phyloP scores from a whole-genome alignment of 1,140 invertebrate genomes.

The Drosophila carrolli region DNA sequence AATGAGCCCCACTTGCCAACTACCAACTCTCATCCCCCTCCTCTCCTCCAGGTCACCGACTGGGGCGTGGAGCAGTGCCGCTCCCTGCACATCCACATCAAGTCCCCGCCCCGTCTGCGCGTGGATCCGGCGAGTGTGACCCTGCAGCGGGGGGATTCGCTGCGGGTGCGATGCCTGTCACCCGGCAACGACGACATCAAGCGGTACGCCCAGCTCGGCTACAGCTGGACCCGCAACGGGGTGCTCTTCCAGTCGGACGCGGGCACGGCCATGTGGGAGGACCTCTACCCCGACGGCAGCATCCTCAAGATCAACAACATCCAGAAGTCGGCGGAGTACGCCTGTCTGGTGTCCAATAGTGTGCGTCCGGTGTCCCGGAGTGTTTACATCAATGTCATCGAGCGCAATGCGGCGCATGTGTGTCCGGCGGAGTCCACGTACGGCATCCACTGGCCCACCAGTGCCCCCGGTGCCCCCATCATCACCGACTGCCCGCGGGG shows the following conservation, averaged over 20 bases:
- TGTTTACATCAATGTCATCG: conserved; percentile 88
- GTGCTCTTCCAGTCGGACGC: conserved; percentile 89
- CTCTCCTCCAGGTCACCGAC: conserved; percentile 86
- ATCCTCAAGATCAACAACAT: conserved; percentile 91
- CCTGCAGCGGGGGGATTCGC: conserved; percentile 86
- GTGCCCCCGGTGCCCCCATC: conserved; percentile 87
- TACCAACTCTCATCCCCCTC: not conserved
- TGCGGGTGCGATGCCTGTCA: conserved; percentile 88
- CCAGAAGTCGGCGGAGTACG: conserved; percentile 88
- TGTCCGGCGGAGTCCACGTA: conserved; percentile 85
- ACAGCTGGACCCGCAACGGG: conserved; percentile 92
- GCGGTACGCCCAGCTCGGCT: conserved; percentile 87
- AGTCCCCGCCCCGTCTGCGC: conserved; percentile 88
- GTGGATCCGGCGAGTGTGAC: conserved; percentile 90
- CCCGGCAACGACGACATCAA: conserved; percentile 86
- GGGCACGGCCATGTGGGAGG: conserved; percentile 91
- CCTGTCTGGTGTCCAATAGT: conserved; percentile 86
- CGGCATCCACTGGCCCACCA: conserved; percentile 87
- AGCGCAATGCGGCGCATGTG: conserved; percentile 86
- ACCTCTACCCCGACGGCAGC: conserved; percentile 91
- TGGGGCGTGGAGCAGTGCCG: conserved; percentile 90
- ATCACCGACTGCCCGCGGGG: conserved; percentile 87
- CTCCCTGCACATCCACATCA: conserved; percentile 88
- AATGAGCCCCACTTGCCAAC: conserved; percentile 9
- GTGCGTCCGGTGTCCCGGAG: conserved; percentile 86